Evolutionary conservation across 1,140 invertebrate species (phyloP), one percentile per base, ranked within the genome.

Genomic region (Calycopis cecrops): DNA sequence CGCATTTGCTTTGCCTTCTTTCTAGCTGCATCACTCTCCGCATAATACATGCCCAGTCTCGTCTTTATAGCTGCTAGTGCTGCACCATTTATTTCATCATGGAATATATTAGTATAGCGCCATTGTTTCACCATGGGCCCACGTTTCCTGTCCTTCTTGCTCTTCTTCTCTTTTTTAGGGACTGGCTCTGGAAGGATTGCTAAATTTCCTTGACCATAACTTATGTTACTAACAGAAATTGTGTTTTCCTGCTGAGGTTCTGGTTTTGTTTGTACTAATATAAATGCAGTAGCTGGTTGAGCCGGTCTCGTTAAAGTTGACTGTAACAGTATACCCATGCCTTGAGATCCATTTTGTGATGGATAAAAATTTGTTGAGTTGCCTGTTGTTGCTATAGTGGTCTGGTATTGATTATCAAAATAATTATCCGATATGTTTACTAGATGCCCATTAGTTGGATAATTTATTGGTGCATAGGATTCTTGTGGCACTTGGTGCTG

Each of bases 381-480:
- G 18, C 69, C 68, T 44, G 74, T 65, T 16, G 76, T 67, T 21
- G 77, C 55, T 33, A 81, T 54, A 37, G 79, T 62, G 10, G 81
- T 76, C 61, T 82, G 81, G 55, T 85, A 87, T 53, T 87, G 80
- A 59, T 76, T 84, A 57, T 87, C 81, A 58, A 88, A 88, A 59
- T 88, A 88, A 55, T 88, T 89, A 54, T 88, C 86, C 48, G 83
- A 79, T 50, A 88, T 82, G 55, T 88, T 88, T n/a, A 88, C 79
- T 7, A 88, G 65, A 57, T 86, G 85, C 9, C 85, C 79, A 71
- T 77, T 88, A 9, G 84, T 84, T 33, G 85, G 79, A 70, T 88
- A 88, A 42, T 75, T 56, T 9, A 89, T 71, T 0, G 78, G 67
- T 11, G 71, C 63, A 63, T 78, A 79, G 21, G 74, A 14, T 17